Evolutionary conservation across 2,113 vertebrate genomes (phyloP).

Genomic region (Falco punctatus): DNA sequence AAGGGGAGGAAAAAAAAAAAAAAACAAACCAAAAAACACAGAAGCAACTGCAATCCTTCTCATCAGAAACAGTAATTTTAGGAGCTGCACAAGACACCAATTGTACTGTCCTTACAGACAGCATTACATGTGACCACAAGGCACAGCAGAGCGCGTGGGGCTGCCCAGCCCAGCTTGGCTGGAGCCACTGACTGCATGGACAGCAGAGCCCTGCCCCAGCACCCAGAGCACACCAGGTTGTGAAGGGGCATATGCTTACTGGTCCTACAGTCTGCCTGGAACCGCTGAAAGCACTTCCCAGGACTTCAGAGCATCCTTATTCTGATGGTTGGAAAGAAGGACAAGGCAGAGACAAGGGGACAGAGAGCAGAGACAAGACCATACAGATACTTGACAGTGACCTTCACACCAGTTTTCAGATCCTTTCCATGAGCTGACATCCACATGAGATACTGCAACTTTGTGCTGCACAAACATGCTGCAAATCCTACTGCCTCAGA

Average conservation of each 20-base stretch:
- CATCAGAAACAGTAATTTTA: not conserved
- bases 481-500: not conserved
- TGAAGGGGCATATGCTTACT: fast-evolving
- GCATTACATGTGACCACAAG: fast-evolving
- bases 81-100: not conserved
- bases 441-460: not conserved
- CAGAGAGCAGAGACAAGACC: not conserved
- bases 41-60: not conserved
- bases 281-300: not conserved
- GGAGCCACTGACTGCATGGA: not conserved
- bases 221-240: not conserved
- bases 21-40: too few species aligned
- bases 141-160: fast-evolving
- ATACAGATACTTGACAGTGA: fast-evolving
- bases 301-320: not conserved
- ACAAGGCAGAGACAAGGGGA: not conserved
- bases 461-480: not conserved
- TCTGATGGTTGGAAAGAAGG: not conserved
- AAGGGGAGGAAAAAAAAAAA: not conserved
- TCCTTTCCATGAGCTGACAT: not conserved
- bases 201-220: not conserved
- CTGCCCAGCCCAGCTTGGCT: not conserved
- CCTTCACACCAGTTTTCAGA: not conserved
- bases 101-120: not conserved
- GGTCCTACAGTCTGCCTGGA: not conserved